A percentile compares a stretch with the other conserved stretches of the same genome.
These are phyloP conservation scores for Drosophila simulans DNA, from an alignment of 1,140 invertebrate genomes.

Conservation along the genomic window DNA sequence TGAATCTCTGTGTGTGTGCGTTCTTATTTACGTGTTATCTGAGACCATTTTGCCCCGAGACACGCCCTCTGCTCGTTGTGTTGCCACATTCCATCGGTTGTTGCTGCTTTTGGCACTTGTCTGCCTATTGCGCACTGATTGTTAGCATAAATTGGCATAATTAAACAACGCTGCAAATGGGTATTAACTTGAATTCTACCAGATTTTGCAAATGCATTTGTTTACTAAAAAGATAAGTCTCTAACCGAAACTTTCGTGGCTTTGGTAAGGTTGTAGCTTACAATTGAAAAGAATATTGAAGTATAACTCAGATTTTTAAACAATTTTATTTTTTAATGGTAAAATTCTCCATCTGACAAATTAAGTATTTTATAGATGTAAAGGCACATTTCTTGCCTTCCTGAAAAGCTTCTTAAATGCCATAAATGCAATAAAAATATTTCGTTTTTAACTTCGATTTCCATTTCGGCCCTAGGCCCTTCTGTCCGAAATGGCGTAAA, in stretches of 20 bases:
- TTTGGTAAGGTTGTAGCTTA: too few species aligned
- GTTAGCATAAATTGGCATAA: conserved; percentile 82
- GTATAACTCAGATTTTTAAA: too few species aligned
- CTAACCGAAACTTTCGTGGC: background rate
- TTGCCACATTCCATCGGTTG: conserved; percentile 28
- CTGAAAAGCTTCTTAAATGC: background rate
- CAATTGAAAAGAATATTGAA: too few species aligned
- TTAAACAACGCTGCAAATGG: conserved; percentile 61
- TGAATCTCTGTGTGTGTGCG: conserved; percentile 11
- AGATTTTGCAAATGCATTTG: conserved; percentile 3
- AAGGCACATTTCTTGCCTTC: too few species aligned
- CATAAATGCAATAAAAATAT: background rate
- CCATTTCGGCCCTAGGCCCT: conserved; percentile 9
- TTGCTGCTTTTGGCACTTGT: conserved; percentile 66
- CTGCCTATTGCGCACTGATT: conserved; percentile 76
- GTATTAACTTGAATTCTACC: background rate
- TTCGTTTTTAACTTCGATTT: conserved; percentile 17
- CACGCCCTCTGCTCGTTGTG: conserved; percentile 47
- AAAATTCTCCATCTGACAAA: too few species aligned
- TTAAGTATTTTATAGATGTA: too few species aligned
- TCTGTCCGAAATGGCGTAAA: conserved; percentile 50
- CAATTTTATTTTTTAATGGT: too few species aligned
- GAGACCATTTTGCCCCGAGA: conserved; percentile 64
- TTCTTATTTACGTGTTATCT: conserved; percentile 52
- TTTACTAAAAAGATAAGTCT: background rate